These are phyloP conservation scores for Penaeus monodon DNA, from an alignment of 2,888 invertebrate genomes.

Conservation along the genomic window DNA sequence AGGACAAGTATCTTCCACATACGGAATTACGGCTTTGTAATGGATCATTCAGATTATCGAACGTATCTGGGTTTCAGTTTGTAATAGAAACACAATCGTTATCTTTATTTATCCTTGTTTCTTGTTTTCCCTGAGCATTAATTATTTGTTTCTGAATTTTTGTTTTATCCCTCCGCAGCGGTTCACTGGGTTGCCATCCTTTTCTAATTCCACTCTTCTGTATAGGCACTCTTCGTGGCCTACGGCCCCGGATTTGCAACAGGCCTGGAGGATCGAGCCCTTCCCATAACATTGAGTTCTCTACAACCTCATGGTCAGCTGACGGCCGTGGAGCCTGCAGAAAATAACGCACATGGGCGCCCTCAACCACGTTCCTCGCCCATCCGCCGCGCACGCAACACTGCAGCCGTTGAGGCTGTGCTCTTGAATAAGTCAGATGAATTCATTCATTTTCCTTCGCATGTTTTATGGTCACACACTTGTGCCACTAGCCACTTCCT, in stretches of 20 bases:
- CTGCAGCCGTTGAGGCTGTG: slow-evolving; percentile 34
- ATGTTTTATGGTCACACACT: no score
- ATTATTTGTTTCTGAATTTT: neutral
- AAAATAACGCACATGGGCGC: slow-evolving; percentile 63
- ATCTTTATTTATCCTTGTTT: neutral
- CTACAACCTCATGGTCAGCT: slow-evolving; percentile 63
- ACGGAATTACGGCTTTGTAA: no score
- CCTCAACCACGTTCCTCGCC: slow-evolving; percentile 49
- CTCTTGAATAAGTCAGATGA: slow-evolving; percentile 48
- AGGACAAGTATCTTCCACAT: no score
- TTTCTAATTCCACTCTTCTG: no score
- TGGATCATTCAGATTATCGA: no score
- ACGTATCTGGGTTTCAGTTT: no score
- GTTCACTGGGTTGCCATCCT: neutral
- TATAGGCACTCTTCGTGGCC: slow-evolving; percentile 43
- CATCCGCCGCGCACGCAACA: slow-evolving; percentile 33
- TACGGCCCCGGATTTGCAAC: slow-evolving; percentile 43
- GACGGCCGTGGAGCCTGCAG: slow-evolving; percentile 41
- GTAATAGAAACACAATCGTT: no score
- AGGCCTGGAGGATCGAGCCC: slow-evolving; percentile 35
- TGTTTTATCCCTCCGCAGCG: neutral
- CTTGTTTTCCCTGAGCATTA: neutral
- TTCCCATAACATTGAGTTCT: slow-evolving; percentile 65
- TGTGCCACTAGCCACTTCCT: no score
- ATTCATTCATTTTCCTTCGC: neutral